Base-by-base conservation (phyloP, 1,140 invertebrate species). In the Choristoneura fumiferana region DNA sequence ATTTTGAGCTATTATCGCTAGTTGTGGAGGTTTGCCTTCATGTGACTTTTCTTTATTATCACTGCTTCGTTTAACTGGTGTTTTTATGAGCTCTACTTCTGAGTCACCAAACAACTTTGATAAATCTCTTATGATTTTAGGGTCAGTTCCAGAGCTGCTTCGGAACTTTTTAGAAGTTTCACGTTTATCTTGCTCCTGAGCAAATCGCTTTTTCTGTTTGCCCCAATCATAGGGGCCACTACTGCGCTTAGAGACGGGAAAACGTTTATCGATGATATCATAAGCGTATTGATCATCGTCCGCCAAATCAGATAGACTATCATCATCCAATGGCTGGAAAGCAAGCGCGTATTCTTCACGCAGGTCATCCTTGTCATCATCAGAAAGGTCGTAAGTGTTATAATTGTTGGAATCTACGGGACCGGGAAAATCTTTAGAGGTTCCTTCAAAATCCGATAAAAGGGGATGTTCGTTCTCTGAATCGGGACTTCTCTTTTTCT, bases 161-260 rank as follows among this genome's bases (percentile, higher is more conserved):
- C 85, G 66, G 55, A 87, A 87, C 8, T 69, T 52, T 63, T 87
- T 87, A 15, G 75, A 40, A 38, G 68, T 76, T 18, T 80, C 69
- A 54, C 69, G 76, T 70, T 90, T 90, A 34, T 86, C 90, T 62
- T 90, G 82, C 43, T 89, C 81, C 55, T 72, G 53, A 14, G 62
- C 62, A 55, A 84, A 84, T 40, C 84, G 78, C 71, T 91, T 91
- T 61, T 91, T 91, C 15, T 89, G 78, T 18, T 75, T 84, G 36
- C 86, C 87, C 12, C 84, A 74, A 45, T 88, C 89, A 37, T 82
- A 83, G 10, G 83, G 69, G 0, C 88, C 88, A 71, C 89, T 91
- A 62, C 91, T 92, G 29, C 93, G 82, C 79, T 93, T 93, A 15
- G 91, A 84, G n/a, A 94, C 91, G 10, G 92, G 92, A 71, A 93